Base-by-base conservation (phyloP, 2,797 vertebrate species). In the Micrastur ruficollis region DNA sequence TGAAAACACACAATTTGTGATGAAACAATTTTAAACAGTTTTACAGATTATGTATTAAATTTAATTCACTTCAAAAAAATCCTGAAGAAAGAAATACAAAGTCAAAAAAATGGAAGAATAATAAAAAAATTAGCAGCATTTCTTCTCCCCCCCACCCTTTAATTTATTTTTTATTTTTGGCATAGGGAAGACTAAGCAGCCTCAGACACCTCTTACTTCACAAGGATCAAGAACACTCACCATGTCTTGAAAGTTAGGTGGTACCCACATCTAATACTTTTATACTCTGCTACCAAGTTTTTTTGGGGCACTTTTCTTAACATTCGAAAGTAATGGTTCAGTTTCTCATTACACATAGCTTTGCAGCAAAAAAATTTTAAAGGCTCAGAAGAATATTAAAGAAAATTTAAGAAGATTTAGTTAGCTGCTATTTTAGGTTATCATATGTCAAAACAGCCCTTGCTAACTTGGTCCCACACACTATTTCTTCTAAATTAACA, bases 141-240 rank as follows among this genome's bases (percentile, higher is more conserved):
- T 76, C 5, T 34, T 53, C 5, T 25, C 12, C 14, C 34, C 14
- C 50, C 53, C 34, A 5, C 23, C 26, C 52, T 26, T 62, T 6
- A 14, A 22, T 12, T 27, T 23, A 27, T 40, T 67, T 25, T 55
- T 80, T 44, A 8, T 50, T 38, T 66, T 53, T 70, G 72, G 25
- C 65, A 26, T 65, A 63, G 55, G 71, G 38, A 53, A 53, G 32
- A 26, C 11, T 34, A 29, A 58, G 23, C 31, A 27, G 40, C 10
- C 49, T 78, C 72, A 76, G 49, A 25, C 11, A 25, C 9, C n/a
- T 91, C 46, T 18, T 13, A 22, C 38, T 55, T 62, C 87, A 21
- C 18, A 58, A n/a, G 42, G 18, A 86, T 55, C 12, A 11, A 1
- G 2, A 52, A 34, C 0, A 1, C 11, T 56, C 40, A n/a, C 47